phyloP scores from a whole-genome alignment of 2,113 vertebrate genomes.

The Ploceus nigricollis region DNA sequence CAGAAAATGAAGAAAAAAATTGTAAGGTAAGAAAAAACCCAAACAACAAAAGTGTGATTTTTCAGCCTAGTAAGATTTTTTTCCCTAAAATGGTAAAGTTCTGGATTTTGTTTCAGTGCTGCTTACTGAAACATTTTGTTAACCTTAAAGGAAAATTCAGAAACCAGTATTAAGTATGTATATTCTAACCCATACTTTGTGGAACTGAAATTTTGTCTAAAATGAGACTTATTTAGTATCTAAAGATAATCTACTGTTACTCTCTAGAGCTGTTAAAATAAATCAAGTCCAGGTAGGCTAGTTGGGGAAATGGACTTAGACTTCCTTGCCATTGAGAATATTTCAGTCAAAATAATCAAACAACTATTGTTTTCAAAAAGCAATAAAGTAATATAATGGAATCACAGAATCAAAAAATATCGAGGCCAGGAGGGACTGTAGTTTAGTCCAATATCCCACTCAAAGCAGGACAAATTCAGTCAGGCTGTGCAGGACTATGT shows the following conservation, averaged over 20 bases:
- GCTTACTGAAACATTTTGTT: not conserved
- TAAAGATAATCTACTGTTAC: not conserved
- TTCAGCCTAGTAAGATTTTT: not conserved
- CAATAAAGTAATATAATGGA: not conserved
- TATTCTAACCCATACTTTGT: not conserved
- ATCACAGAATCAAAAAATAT: not conserved
- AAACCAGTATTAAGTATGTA: not conserved
- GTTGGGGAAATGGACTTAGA: not conserved
- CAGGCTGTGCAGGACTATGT: not conserved
- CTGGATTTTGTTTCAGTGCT: not conserved
- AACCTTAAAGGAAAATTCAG: not conserved
- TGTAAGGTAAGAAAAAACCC: accelerated
- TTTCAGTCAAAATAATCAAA: not conserved
- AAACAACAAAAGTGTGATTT: not conserved
- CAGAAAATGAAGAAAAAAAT: not conserved
- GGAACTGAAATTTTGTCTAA: not conserved
- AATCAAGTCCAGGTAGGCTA: not conserved
- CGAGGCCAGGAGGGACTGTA: not conserved
- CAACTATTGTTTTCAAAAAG: not conserved
- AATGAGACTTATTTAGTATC: not conserved
- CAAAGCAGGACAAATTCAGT: not conserved
- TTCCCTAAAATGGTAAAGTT: not conserved
- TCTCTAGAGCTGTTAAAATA: not conserved
- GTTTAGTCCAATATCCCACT: not conserved
- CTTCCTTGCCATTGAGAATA: not conserved